Evolutionary conservation across 2,888 invertebrate genomes (phyloP).

Genomic region (Andrena haemorrhoa): DNA sequence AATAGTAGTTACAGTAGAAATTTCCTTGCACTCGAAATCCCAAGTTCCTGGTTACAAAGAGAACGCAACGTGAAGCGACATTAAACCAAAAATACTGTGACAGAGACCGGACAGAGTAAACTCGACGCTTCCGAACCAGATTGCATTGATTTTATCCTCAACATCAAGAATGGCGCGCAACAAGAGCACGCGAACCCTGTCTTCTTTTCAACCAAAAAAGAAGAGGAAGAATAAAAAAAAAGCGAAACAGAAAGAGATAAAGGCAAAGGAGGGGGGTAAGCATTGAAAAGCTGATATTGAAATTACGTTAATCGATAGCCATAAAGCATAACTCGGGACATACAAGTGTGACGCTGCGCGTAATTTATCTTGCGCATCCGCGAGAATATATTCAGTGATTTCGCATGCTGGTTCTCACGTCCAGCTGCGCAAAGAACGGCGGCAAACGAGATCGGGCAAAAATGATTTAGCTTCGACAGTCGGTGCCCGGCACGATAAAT

Average conservation of each 20-base stretch:
- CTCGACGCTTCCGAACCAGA: slow-evolving; percentile 6
- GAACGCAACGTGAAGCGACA: background rate
- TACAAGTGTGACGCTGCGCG: slow-evolving; percentile 51
- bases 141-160: slow-evolving; percentile 23
- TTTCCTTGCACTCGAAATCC: background rate
- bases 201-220: background rate
- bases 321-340: slow-evolving; percentile 60
- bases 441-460: slow-evolving; percentile 77
- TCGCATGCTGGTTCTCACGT: slow-evolving; percentile 69
- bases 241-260: background rate
- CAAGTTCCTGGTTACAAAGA: slow-evolving; percentile 14
- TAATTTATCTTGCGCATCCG: slow-evolving; percentile 68
- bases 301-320: slow-evolving; percentile 68
- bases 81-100: slow-evolving; percentile 7
- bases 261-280: background rate
- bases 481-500: slow-evolving; percentile 75
- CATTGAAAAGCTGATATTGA: slow-evolving; percentile 52
- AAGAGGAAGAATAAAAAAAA: background rate
- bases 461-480: slow-evolving; percentile 79
- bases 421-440: slow-evolving; percentile 72
- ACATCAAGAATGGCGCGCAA: slow-evolving; percentile 25
- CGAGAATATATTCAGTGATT: slow-evolving; percentile 70
- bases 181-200: slow-evolving; percentile 9
- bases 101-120: slow-evolving; percentile 7
- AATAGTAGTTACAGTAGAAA: background rate